A percentile compares a stretch with the other conserved stretches of the same genome.
Evolutionary conservation across 2,888 invertebrate genomes (phyloP).

Genomic region (Ptilodon capucinus): DNA sequence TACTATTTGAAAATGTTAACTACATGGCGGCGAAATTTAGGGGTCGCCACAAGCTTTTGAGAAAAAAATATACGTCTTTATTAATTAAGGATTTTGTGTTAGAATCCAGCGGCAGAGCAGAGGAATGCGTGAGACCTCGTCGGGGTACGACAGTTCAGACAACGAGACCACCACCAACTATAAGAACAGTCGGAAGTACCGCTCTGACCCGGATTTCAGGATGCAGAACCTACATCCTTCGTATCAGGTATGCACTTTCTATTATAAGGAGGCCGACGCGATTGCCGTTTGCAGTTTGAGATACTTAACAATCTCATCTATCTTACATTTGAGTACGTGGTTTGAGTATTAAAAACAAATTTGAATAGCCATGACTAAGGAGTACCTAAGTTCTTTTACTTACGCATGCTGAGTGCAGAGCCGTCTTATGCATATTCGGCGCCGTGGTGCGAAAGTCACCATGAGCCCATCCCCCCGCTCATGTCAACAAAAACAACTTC

Average conservation of each 20-base stretch:
- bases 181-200: slow-evolving; percentile 87
- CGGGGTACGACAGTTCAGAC: slow-evolving; percentile 96
- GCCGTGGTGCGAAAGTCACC: no score
- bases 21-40: no score
- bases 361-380: no score
- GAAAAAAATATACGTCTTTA: not conserved
- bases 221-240: slow-evolving; percentile 84
- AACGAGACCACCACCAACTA: slow-evolving; percentile 87
- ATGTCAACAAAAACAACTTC: no score
- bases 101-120: slow-evolving; percentile 83
- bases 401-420: no score
- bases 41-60: no score
- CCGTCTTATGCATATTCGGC: no score
- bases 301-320: not conserved
- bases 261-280: not conserved
- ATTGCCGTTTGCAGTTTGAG: not conserved
- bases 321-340: not conserved
- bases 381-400: no score
- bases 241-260: slow-evolving; percentile 65
- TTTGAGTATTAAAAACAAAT: not conserved
- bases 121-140: slow-evolving; percentile 92
- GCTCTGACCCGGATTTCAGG: slow-evolving; percentile 94
- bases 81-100: not conserved
- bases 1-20: no score
- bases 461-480: no score